Conservation (phyloP, 2,113 vertebrate species). For the Ceyx margarethae region DNA sequence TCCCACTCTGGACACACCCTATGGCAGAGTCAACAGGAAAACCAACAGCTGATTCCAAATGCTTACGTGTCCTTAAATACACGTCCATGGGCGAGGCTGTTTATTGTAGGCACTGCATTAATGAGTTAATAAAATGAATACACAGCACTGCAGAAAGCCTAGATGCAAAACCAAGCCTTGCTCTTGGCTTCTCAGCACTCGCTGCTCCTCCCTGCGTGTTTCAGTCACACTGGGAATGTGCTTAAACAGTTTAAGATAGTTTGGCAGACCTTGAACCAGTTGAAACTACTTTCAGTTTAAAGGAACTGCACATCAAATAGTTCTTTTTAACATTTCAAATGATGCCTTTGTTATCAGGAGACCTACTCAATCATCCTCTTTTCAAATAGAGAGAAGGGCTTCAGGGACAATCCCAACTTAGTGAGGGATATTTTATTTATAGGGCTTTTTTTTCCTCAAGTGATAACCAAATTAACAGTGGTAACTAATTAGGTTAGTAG, state of each 20-base stretch:
- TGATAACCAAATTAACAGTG: neutral
- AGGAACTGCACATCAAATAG: neutral
- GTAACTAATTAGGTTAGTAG: constrained; percentile 10
- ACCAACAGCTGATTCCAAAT: neutral
- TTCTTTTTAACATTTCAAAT: constrained; percentile 16
- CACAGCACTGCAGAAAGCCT: constrained; percentile 5
- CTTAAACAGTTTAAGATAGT: neutral
- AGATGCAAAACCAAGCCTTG: neutral
- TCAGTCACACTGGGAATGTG: neutral
- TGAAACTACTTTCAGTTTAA: neutral
- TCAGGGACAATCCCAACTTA: neutral
- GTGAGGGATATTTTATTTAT: constrained; percentile 16
- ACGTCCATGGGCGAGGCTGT: neutral
- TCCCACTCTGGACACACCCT: constrained; percentile 15
- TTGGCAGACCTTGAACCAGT: neutral
- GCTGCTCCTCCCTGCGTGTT: neutral
- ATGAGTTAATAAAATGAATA: neutral
- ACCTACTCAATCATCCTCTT: neutral
- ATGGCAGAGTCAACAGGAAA: constrained; percentile 50
- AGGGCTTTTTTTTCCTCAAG: neutral
- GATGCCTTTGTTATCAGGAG: constrained; percentile 1
- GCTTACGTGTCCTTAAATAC: neutral
- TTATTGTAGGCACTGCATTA: constrained; percentile 1
- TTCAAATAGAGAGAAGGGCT: neutral
- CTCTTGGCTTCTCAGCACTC: neutral